Percentiles rank a stretch among this genome's conserved stretches.
Conservation (phyloP, 2,797 vertebrate genomes). For the Coracias cyanogaster region DNA sequence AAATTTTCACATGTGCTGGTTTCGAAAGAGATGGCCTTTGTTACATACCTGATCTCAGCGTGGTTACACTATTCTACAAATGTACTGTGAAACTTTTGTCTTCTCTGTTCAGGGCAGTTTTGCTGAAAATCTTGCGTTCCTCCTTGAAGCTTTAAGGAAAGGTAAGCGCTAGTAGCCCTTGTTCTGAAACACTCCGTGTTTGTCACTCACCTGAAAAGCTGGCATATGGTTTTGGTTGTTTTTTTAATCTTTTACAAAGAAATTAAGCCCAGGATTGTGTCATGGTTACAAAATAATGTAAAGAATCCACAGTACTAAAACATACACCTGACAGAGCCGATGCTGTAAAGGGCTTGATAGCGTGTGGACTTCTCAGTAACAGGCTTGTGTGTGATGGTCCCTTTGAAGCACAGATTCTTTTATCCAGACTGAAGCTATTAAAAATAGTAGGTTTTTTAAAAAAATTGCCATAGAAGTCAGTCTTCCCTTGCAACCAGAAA, state of each 20-base stretch:
- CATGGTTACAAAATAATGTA: not conserved
- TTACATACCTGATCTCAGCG: not conserved
- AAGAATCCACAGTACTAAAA: not conserved
- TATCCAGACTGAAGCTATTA: not conserved
- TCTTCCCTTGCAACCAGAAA: not conserved
- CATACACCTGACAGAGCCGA: not conserved
- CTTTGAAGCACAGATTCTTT: not conserved
- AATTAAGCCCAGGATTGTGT: not conserved
- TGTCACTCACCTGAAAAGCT: not conserved
- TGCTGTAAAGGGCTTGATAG: not conserved
- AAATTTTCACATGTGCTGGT: accelerated
- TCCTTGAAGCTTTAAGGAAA: constrained; percentile 94
- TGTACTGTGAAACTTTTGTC: not conserved
- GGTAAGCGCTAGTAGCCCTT: constrained; percentile 74
- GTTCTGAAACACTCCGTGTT: not conserved
- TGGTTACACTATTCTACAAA: not conserved
- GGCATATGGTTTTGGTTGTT: not conserved
- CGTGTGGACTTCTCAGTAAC: too few species aligned
- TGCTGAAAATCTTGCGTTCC: constrained; percentile 93
- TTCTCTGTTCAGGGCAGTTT: constrained; percentile 88
- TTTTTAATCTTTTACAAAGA: not conserved
- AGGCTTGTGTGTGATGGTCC: not conserved
- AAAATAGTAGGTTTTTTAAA: accelerated
- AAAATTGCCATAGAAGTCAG: not conserved
- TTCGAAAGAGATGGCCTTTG: not conserved